These are phyloP conservation scores for Buathra laborator DNA, from an alignment of 2,888 invertebrate species.

Conservation along the genomic window DNA sequence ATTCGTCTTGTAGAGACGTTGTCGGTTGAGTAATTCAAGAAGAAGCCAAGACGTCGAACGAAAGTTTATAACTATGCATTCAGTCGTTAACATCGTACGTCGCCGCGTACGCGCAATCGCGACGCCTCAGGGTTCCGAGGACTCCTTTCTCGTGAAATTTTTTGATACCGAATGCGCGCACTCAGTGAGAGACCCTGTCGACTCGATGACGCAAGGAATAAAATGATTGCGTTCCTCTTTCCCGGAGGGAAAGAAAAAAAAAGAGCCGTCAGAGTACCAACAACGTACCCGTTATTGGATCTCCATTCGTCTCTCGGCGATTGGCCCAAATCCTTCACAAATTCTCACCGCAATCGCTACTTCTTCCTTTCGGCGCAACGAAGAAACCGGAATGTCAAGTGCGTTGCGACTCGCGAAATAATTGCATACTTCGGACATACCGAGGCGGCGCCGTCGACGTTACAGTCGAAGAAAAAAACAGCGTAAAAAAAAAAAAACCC, in stretches of 20 bases:
- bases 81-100: conserved; percentile 21
- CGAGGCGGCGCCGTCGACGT: conserved; percentile 28
- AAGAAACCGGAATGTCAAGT: conserved; percentile 37
- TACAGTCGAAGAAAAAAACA: conserved; percentile 7
- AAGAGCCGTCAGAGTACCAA: conserved; percentile 24
- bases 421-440: conserved; percentile 54
- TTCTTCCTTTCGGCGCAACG: conserved; percentile 38
- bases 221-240: conserved; percentile 21
- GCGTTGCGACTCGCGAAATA: conserved; percentile 33
- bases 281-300: conserved; percentile 1
- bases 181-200: conserved; percentile 14
- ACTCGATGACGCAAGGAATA: conserved; percentile 48
- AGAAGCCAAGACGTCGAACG: conserved; percentile 33
- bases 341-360: conserved; percentile 27
- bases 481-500: conserved; percentile 24
- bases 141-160: conserved; percentile 34
- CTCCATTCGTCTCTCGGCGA: conserved; percentile 21
- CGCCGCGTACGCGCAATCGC: conserved; percentile 10
- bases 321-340: conserved; percentile 33
- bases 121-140: conserved; percentile 9
- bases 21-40: conserved; percentile 38
- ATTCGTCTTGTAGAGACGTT: conserved; percentile 5
- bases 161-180: conserved; percentile 19
- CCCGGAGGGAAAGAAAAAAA: conserved; percentile 13
- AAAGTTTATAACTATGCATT: conserved; percentile 42